Conservation (phyloP, 2,113 vertebrate species). For the Mionectes macconnelli region DNA sequence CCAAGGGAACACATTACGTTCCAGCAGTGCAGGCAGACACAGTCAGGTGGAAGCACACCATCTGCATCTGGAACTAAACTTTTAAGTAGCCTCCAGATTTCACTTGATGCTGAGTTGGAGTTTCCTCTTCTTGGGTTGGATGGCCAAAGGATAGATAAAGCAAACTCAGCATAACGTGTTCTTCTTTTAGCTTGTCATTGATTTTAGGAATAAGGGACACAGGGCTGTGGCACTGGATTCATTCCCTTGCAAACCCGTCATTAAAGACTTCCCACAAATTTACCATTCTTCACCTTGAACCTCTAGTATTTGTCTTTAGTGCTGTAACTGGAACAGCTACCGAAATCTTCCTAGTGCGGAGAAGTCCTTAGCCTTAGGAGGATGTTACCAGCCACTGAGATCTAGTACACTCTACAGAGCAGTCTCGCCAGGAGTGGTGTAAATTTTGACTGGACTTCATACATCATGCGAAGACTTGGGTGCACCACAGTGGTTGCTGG, state of each 20-base stretch:
- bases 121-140: not conserved
- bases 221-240: not conserved
- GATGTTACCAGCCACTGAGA: not conserved
- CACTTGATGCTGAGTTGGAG: not conserved
- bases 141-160: not conserved
- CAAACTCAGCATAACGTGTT: not conserved
- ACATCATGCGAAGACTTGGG: accelerated
- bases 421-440: not conserved
- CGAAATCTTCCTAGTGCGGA: not conserved
- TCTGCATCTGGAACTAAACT: not conserved
- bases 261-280: not conserved
- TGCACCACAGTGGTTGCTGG: not conserved
- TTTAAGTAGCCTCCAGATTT: not conserved
- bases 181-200: not conserved
- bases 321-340: not conserved
- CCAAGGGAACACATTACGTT: not conserved
- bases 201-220: not conserved
- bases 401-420: not conserved
- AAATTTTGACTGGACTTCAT: not conserved
- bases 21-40: not conserved
- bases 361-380: not conserved
- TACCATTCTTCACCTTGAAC: not conserved
- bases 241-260: not conserved
- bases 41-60: not conserved
- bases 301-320: not conserved